Evolutionary conservation across 1,140 invertebrate species (phyloP).

Genomic region (Rhopalosiphum maidis): DNA sequence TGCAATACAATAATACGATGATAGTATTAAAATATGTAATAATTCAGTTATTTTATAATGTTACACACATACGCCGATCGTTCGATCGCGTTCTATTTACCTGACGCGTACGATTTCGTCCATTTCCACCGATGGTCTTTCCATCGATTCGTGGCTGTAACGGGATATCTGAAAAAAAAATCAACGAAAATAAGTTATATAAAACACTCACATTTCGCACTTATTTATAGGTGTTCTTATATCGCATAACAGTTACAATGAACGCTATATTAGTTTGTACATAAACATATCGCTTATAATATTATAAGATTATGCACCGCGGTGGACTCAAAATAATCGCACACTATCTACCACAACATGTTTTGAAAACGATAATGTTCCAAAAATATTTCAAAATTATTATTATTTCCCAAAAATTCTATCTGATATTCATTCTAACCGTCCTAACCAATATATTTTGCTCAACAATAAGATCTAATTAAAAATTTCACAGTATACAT

Average conservation of each 20-base stretch:
- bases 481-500: too few relatives aligned
- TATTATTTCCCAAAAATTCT: too few relatives aligned
- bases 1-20: neutral
- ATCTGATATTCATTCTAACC: too few relatives aligned
- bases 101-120: constrained; percentile 50
- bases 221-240: neutral
- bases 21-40: neutral
- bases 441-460: too few relatives aligned
- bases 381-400: too few relatives aligned
- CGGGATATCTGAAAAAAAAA: constrained; percentile 38
- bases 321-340: too few relatives aligned
- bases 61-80: neutral
- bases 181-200: neutral
- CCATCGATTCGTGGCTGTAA: constrained; percentile 55
- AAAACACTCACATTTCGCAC: neutral
- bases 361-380: too few relatives aligned
- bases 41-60: neutral
- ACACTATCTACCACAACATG: too few relatives aligned
- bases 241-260: neutral
- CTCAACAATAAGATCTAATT: too few relatives aligned
- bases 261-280: too few relatives aligned
- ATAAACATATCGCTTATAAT: neutral
- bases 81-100: constrained; percentile 48
- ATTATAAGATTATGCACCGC: neutral
- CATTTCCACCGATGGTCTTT: constrained; percentile 41